Evolutionary conservation across 1,140 invertebrate genomes (phyloP).

Genomic region (Tetragonula clypearis): DNA sequence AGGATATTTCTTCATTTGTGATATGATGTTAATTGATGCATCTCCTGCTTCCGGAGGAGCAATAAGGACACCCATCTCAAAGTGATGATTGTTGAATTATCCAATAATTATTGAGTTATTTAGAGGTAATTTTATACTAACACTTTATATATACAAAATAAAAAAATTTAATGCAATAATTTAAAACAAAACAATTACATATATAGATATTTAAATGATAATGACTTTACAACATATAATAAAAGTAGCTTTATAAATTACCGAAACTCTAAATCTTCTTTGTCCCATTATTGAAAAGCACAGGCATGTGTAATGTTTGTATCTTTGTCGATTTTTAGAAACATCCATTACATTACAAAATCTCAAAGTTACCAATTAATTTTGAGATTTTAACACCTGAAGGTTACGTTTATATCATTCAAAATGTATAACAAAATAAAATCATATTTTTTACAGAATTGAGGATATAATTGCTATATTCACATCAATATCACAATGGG

Average conservation of each 20-base stretch:
- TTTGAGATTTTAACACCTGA: conserved; percentile 25
- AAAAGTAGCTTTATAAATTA: conserved; percentile 43
- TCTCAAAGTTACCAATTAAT: conserved; percentile 50
- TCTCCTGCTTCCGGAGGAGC: conserved; percentile 57
- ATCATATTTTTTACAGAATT: background rate
- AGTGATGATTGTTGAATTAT: conserved; percentile 37
- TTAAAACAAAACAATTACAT: background rate
- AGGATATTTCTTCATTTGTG: conserved; percentile 39
- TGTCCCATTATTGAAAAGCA: conserved; percentile 62
- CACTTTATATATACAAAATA: background rate
- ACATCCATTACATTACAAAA: conserved; percentile 57
- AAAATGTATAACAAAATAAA: conserved; percentile 24
- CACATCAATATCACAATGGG: background rate
- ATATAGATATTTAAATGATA: background rate
- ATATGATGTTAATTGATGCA: conserved; percentile 40
- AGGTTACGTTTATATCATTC: conserved; percentile 38
- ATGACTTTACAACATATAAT: background rate
- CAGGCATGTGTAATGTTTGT: conserved; percentile 42
- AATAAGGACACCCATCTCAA: conserved; percentile 58
- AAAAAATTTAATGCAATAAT: background rate
- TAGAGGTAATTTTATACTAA: background rate
- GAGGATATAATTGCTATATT: conserved; percentile 5
- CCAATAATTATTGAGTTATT: conserved; percentile 16
- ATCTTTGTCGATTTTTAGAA: conserved; percentile 7
- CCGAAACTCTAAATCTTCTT: conserved; percentile 57